A percentile compares a stretch with the other conserved stretches of the same genome.
Conservation (phyloP, 2,888 invertebrate genomes). For the Salticus scenicus region DNA sequence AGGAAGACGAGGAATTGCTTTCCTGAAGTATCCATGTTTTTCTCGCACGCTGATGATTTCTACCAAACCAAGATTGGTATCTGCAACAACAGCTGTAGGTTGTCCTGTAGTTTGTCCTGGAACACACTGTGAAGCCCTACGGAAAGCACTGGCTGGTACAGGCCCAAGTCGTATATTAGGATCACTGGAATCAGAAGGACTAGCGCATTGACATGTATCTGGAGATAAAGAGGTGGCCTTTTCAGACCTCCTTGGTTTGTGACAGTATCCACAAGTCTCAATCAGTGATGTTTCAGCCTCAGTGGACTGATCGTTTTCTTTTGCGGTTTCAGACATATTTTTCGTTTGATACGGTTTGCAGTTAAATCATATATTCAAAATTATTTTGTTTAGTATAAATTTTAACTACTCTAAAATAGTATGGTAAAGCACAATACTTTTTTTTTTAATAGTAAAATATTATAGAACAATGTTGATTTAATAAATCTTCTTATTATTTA, state of each 20-base stretch:
- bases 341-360: no score
- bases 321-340: no score
- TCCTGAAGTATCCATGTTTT: constrained; percentile 73
- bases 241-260: constrained; percentile 33
- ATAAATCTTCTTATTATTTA: no score
- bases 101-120: not conserved
- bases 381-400: no score
- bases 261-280: constrained; percentile 42
- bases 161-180: constrained; percentile 49
- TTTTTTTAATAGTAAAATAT: no score
- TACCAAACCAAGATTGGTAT: constrained; percentile 17
- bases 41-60: constrained; percentile 65
- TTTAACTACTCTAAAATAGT: no score
- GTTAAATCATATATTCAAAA: no score
- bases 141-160: constrained; percentile 57
- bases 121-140: constrained; percentile 26
- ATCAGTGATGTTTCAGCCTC: constrained; percentile 31
- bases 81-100: not conserved
- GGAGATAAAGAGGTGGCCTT: not conserved
- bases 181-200: constrained; percentile 51
- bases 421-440: no score
- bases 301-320: no score
- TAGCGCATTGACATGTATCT: constrained; percentile 42
- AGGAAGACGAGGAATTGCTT: constrained; percentile 78
- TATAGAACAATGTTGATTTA: no score